These are phyloP conservation scores for Cylloceria caligata DNA, from an alignment of 2,888 invertebrate species.

Conservation along the genomic window DNA sequence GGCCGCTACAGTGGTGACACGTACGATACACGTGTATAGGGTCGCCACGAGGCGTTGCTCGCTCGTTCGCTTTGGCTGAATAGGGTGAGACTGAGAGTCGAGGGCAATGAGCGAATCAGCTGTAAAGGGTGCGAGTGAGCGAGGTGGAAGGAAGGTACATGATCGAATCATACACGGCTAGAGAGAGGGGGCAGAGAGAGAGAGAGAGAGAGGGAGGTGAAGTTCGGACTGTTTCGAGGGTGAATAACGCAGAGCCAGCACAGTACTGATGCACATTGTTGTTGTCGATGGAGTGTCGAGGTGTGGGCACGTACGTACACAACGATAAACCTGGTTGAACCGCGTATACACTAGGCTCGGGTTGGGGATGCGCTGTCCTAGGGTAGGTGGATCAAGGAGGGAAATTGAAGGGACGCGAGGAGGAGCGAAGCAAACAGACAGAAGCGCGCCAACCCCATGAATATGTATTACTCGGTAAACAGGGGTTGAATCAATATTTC, in stretches of 20 bases:
- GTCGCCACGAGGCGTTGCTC: slow-evolving; percentile 69
- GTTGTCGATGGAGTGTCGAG: slow-evolving; percentile 28
- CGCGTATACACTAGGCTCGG: not conserved
- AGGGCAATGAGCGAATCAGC: slow-evolving; percentile 50
- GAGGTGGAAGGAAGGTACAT: slow-evolving; percentile 11
- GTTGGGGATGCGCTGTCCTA: slow-evolving; percentile 48
- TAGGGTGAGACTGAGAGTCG: slow-evolving; percentile 44
- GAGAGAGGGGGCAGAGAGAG: slow-evolving; percentile 29
- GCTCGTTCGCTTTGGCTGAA: slow-evolving; percentile 51
- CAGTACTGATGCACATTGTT: slow-evolving; percentile 29
- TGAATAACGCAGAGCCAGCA: slow-evolving; percentile 50
- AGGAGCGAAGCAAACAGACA: slow-evolving; percentile 78
- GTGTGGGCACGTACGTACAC: slow-evolving; percentile 13
- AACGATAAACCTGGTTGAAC: slow-evolving; percentile 33
- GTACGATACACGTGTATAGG: slow-evolving; percentile 68
- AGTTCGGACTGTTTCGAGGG: slow-evolving; percentile 64
- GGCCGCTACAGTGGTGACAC: slow-evolving; percentile 58
- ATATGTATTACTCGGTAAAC: slow-evolving; percentile 84
- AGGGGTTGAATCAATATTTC: slow-evolving; percentile 85
- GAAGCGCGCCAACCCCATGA: slow-evolving; percentile 82
- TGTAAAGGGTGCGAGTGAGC: slow-evolving; percentile 25
- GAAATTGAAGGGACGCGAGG: slow-evolving; percentile 63
- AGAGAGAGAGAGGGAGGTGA: slow-evolving; percentile 1
- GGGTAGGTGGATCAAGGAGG: slow-evolving; percentile 50
- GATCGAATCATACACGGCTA: slow-evolving; percentile 51